Conservation (phyloP, 2,797 vertebrate genomes). For the Lepilemur septentrionalis region DNA sequence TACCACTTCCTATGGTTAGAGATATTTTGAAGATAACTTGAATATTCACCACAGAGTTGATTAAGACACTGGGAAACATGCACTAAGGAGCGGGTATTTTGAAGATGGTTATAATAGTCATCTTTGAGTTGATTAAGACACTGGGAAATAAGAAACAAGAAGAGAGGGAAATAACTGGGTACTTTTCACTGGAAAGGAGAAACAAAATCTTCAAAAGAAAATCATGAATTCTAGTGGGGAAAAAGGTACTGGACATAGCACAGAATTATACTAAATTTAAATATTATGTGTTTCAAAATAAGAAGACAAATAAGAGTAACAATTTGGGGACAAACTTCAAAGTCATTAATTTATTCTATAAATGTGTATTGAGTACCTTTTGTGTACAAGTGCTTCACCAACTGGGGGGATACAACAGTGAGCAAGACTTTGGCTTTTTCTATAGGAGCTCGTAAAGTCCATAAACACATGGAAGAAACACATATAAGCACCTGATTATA, state of each 20-base stretch:
- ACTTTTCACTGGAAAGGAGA: not conserved
- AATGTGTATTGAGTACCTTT: not conserved
- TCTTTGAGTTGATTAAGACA: not conserved
- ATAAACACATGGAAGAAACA: not conserved
- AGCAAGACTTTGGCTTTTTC: not conserved
- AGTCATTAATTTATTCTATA: conserved; percentile 7
- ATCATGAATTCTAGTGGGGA: not conserved
- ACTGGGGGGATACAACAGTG: not conserved
- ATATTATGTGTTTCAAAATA: not conserved
- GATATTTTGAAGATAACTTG: not conserved
- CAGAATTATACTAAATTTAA: not conserved
- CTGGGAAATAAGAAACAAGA: not conserved
- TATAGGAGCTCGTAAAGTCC: not conserved
- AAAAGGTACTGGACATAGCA: not conserved
- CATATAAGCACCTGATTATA: not conserved
- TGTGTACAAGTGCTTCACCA: not conserved
- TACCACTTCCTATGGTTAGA: not conserved
- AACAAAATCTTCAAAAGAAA: not conserved
- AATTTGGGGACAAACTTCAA: not conserved
- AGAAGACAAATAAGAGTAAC: not conserved
- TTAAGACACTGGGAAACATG: not conserved
- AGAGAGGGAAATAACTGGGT: not conserved
- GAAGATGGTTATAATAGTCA: not conserved
- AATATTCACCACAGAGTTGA: not conserved
- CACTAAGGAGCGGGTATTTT: not conserved